Percentiles rank a stretch among this genome's conserved stretches.
Conservation (phyloP, 2,797 vertebrate genomes). For the Enteromius paludinosus region DNA sequence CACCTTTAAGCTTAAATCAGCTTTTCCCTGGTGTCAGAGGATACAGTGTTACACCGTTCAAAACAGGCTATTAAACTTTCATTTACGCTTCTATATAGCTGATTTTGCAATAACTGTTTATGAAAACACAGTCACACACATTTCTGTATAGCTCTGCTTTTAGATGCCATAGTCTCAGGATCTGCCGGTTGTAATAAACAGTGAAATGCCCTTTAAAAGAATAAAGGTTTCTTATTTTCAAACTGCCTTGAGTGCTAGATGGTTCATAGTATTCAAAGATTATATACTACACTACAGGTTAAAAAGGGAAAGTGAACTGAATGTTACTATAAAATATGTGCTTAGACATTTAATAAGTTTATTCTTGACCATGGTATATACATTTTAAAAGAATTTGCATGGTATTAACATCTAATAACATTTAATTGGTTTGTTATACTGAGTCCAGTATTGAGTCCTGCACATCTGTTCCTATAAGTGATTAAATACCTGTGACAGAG, state of each 20-base stretch:
- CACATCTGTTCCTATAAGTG: neutral
- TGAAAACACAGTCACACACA: constrained; percentile 54
- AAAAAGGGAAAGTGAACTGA: neutral
- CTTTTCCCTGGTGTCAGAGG: constrained; percentile 22
- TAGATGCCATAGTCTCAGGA: constrained; percentile 65
- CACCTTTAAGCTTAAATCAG: constrained; percentile 22
- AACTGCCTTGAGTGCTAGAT: constrained; percentile 6
- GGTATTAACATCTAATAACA: neutral
- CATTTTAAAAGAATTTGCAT: neutral
- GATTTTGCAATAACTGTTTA: constrained; percentile 50
- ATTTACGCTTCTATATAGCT: constrained; percentile 47
- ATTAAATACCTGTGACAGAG: neutral
- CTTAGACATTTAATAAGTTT: neutral
- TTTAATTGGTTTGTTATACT: neutral
- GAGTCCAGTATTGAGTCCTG: neutral
- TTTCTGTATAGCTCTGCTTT: constrained; percentile 59
- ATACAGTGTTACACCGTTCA: constrained; percentile 16
- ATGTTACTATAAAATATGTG: neutral
- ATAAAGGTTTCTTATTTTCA: constrained; percentile 43
- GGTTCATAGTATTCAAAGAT: neutral
- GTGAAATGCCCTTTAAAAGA: constrained; percentile 54
- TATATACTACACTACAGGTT: too few relatives aligned
- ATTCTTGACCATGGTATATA: neutral
- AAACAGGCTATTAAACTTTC: constrained; percentile 3
- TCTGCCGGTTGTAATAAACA: constrained; percentile 64